Evolutionary conservation across 2,888 invertebrate genomes (phyloP), one percentile per base, ranked within the genome.

Genomic region (Andricus curvator): DNA sequence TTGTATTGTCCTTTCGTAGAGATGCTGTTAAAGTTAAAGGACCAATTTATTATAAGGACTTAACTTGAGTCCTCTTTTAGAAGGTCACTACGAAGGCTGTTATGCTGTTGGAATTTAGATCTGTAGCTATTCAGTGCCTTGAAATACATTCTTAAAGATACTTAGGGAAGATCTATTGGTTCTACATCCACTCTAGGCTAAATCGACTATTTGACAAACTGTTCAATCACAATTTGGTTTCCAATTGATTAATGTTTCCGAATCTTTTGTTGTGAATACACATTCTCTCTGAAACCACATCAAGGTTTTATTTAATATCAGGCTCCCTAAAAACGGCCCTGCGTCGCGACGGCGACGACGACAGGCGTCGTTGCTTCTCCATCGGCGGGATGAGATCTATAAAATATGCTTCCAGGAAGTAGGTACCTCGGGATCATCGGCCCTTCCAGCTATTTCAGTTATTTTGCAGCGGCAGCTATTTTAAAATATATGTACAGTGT

Each of bases 371-470:
- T 56, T 74, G 74, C 74, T 74, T 37, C 51, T 74, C 56, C 56
- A 74, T 74, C 51, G 51, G 51, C 51, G 33, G 56, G 29, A 51
- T 74, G 56, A 74, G 74, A 74, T 74, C 74, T 33, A 51, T 74
- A 56, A 74, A 74, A 60, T 74, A 74, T 74, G 74, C 74, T 74
- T 74, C 74, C 74, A 74, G 74, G 74, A 74, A 74, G 56, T 74
- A 74, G 74, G 74, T 74, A 51, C 74, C 74, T 56, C 74, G 74
- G 74, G 74, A 74, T 74, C 74, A 74, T 74, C 74, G 74, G 74
- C 74, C 74, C 74, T 74, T 74, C 29, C 56, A 74, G 74, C 48
- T 70, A 70, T 70, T 70, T 70, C 70, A 70, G 70, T 74, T 74
- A 74, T 74, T 74, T 74, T 74, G 74, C 74, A 56, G 74, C 74